Evolutionary conservation across 2,797 vertebrate species (phyloP), one percentile per base, ranked within the genome.

Genomic region (Aplochiton taeniatus): DNA sequence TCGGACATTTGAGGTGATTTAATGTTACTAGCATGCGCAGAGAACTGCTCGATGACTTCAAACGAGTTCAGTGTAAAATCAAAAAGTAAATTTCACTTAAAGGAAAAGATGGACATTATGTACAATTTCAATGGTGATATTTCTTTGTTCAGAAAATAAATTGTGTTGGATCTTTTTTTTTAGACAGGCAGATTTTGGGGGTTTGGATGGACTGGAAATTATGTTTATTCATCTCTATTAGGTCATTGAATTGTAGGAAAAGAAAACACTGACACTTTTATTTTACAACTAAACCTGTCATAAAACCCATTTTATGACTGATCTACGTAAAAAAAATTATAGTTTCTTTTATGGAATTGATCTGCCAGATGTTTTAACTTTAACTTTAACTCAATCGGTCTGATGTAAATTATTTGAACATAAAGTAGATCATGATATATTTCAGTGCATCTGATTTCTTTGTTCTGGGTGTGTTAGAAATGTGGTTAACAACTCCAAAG

Each of bases 1-100:
- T 85, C 74, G 75, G 87, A 86, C 89, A 90, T 93, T 86, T 89
- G 89, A 90, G 87, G 85, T 90, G 89, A 91, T 91, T 91, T 92
- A 90, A 91, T 88, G 82, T 78, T 83, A 88, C 91, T 92, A 91
- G 90, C 87, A 87, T 85, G 86, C 80, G 73, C 84, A 87, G 80
- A 76, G 75, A 76, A 81, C 70, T 80, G 87, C 80, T 83, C 74
- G 82, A 78, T 66, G 74, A 74, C 80, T 86, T 79, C 75, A 78
- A 89, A 91, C 87, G 87, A 85, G 90, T 88, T 87, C 79, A 71
- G 76, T 82, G 80, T 79, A 83, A 76, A 90, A 90, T 88, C 88
- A 86, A 83, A 84, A 65, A 75, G 57, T 69, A 51, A 68, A 87
- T 88, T 89, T 90, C 84, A 88, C 87, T 81, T 79, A 71, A 68